These are phyloP conservation scores for Chamaea fasciata DNA, from an alignment of 2,113 vertebrate genomes.

Conservation along the genomic window DNA sequence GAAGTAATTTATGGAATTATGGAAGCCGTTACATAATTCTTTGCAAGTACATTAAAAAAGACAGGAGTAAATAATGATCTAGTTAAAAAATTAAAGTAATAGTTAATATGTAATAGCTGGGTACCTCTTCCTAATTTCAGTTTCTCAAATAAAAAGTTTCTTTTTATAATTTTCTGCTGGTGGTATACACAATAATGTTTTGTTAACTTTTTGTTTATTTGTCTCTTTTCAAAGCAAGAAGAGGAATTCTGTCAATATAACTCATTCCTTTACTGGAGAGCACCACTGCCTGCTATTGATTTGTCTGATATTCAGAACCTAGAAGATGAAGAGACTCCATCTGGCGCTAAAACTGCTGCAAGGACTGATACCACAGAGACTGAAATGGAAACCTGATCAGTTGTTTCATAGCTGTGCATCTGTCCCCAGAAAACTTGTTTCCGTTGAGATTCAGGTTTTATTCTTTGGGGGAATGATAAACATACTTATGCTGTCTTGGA, in stretches of 20 bases:
- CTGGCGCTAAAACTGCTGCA: background rate
- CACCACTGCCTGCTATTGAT: conserved; percentile 82
- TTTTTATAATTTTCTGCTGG: background rate
- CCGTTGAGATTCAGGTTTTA: background rate
- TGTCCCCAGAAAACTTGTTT: background rate
- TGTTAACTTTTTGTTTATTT: background rate
- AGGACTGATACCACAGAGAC: conserved; percentile 55
- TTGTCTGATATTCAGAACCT: conserved; percentile 79
- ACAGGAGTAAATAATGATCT: background rate
- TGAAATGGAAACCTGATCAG: conserved; percentile 88
- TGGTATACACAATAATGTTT: background rate
- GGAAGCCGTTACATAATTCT: background rate
- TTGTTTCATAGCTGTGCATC: background rate
- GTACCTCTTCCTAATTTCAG: background rate
- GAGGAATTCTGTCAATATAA: conserved; percentile 83
- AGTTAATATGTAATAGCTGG: background rate
- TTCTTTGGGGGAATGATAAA: background rate
- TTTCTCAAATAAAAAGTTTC: background rate
- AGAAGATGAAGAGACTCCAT: background rate
- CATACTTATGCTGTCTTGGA: background rate
- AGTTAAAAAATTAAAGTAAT: background rate
- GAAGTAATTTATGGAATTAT: background rate
- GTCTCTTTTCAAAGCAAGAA: conserved; percentile 57
- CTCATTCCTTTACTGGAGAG: conserved; percentile 90
- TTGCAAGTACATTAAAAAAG: background rate